Evolutionary conservation across 2,888 invertebrate genomes (phyloP), one percentile per base, ranked within the genome.

Genomic region (Lymantria monacha): DNA sequence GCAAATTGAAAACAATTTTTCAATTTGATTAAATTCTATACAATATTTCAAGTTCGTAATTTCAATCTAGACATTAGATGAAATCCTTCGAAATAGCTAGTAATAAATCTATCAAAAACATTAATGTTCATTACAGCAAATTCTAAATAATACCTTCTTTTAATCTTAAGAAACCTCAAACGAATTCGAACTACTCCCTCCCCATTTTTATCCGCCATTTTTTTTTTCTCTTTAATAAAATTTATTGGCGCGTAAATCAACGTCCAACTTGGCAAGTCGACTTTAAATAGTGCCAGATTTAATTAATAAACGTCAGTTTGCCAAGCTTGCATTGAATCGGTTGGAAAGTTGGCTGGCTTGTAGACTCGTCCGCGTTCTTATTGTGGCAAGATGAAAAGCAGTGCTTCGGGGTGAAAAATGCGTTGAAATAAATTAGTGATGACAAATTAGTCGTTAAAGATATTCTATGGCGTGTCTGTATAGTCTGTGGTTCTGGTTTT

Each of bases 301-400:
- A 68, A 66, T 66, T 66, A 66, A 68, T 66, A 68, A 57, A 58
- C 54, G 66, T 62, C 66, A 65, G 65, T 49, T 66, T 55, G 69
- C 30, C 46, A 48, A 33, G 40, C 36, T 44, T 53, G 53, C 53
- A 53, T 55, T 49, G 44, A 48, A 49, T 41, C 14, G 46, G 14
- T 43, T 42, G 47, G 51, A 43, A 44, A 49, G 55, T 49, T 45
- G 49, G 37, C 46, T 41, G 50, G 45, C 55, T 60, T 46, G 53
- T 48, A 38, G 15, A 46, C 50, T 52, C 48, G 48, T 44, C 42
- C 30, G 37, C 30, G 11, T 13, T 50, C 50, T 59, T 47, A 63
- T 58, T 59, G 59, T 53, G 31, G 45, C 46, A 49, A 46, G 44
- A 50, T 51, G 51, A 42, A 22, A 64, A 59, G 46, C 44, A 22